phyloP scores from a whole-genome alignment of 2,113 vertebrate species.

The Microcebus murinus region DNA sequence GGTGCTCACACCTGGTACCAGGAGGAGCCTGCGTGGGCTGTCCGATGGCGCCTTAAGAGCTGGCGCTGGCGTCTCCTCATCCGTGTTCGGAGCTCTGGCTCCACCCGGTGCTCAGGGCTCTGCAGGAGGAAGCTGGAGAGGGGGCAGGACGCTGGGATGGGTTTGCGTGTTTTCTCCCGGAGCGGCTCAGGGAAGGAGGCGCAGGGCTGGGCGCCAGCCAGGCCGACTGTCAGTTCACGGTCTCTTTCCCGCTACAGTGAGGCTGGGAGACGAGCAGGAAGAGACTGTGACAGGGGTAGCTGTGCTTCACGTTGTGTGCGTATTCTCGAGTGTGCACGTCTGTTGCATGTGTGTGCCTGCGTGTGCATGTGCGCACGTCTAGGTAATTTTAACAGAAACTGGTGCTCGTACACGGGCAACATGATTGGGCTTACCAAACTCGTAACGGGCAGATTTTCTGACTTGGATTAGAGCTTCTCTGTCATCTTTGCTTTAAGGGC shows the following conservation, averaged over 20 bases:
- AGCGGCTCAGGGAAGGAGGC: too few relatives aligned
- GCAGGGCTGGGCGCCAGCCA: too few relatives aligned
- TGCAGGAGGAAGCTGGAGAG: rapidly evolving
- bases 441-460: background rate
- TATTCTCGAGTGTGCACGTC: rapidly evolving
- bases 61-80: background rate
- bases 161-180: too few relatives aligned
- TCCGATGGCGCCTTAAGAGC: rapidly evolving
- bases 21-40: rapidly evolving
- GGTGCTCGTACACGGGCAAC: background rate
- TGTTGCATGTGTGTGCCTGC: too few relatives aligned
- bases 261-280: background rate
- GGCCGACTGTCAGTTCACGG: too few relatives aligned
- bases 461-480: background rate
- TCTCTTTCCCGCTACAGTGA: background rate
- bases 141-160: rapidly evolving
- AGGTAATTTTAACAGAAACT: background rate
- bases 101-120: background rate
- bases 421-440: background rate
- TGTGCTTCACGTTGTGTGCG: background rate
- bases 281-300: background rate
- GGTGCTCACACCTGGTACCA: rapidly evolving
- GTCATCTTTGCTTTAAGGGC: background rate
- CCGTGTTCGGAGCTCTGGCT: too few relatives aligned
- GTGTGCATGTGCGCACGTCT: too few relatives aligned